Base-by-base conservation (phyloP, 1,140 invertebrate genomes). In the Lycorma delicatula region DNA sequence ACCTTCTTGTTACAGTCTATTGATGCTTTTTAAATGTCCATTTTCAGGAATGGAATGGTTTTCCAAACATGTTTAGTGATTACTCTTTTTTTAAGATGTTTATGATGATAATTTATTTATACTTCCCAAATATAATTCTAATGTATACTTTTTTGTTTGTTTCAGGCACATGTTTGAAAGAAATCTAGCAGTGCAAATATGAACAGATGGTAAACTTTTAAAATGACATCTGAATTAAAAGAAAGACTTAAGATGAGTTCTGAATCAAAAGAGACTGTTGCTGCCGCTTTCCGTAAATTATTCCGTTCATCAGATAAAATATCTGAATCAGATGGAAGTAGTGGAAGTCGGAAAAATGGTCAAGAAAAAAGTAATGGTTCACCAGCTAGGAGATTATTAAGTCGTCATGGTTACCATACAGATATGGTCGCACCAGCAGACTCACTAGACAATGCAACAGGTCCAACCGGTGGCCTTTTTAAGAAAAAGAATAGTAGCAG, bases 221-320 rank as follows among this genome's bases (percentile, higher is more conserved):
- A n/a, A n/a, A n/a, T n/a, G n/a, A n/a, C n/a, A n/a, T n/a, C n/a
- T n/a, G n/a, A n/a, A n/a, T n/a, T n/a, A n/a, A n/a, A n/a, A n/a
- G n/a, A n/a, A n/a, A n/a, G n/a, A n/a, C n/a, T n/a, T n/a, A 66
- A 20, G 47, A 87, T 86, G 85, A 81, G 82, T 60, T 85, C 83
- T 56, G 79, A 84, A 57, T 84, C 85, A 3, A 87, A 85, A 69
- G 79, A 81, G 64, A 82, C 80, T 70, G 82, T 89, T 28, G 80
- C 85, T 4, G 82, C 84, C 22, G 86, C 84, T 25, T 83, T 89
- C 68, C 75, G 84, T 60, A 87, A 86, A 71, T 72, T 89, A 54
- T 89, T 89, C 68, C 81, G 81, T 58, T 77, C 81, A 25, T 80
- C 81, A 7, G 81, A 80, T 64, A 86, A 83, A 66, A 69, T 74